These are phyloP conservation scores for Volucella zonaria DNA, from an alignment of 2,888 invertebrate genomes.

Conservation along the genomic window DNA sequence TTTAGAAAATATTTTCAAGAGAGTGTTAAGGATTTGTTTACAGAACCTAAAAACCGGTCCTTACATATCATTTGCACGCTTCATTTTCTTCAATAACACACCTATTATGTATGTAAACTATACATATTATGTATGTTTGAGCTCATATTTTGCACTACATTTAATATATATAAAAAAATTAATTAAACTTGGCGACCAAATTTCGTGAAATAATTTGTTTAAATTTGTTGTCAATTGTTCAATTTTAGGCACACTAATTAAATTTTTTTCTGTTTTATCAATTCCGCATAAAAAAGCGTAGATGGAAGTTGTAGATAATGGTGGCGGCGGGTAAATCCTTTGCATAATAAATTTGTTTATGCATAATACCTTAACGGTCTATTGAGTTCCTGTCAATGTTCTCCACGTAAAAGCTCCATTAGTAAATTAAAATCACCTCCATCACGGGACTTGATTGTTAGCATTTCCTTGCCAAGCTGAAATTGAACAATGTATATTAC, in stretches of 20 bases:
- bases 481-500: slow-evolving; percentile 74
- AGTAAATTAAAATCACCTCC: slow-evolving; percentile 96
- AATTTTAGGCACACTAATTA: slow-evolving; percentile 71
- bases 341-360: slow-evolving; percentile 37
- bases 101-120: slow-evolving; percentile 1
- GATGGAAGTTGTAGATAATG: slow-evolving; percentile 28
- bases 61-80: too few relatives aligned
- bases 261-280: slow-evolving; percentile 41
- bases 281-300: slow-evolving; percentile 42
- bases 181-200: slow-evolving; percentile 59
- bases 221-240: slow-evolving; percentile 56
- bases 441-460: slow-evolving; percentile 93
- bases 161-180: slow-evolving; percentile 13
- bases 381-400: slow-evolving; percentile 86
- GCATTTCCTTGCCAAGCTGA: slow-evolving; percentile 96
- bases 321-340: slow-evolving; percentile 49
- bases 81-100: too few relatives aligned
- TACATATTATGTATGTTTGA: slow-evolving; percentile 51
- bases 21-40: too few relatives aligned
- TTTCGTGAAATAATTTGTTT: slow-evolving; percentile 39
- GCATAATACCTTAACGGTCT: slow-evolving; percentile 59
- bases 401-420: slow-evolving; percentile 96
- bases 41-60: too few relatives aligned
- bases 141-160: slow-evolving; percentile 40
- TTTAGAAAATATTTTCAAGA: too few relatives aligned